A percentile compares a stretch with the other conserved stretches of the same genome.
Evolutionary conservation across 2,888 invertebrate genomes (phyloP).

Genomic region (Apodemia mormo): DNA sequence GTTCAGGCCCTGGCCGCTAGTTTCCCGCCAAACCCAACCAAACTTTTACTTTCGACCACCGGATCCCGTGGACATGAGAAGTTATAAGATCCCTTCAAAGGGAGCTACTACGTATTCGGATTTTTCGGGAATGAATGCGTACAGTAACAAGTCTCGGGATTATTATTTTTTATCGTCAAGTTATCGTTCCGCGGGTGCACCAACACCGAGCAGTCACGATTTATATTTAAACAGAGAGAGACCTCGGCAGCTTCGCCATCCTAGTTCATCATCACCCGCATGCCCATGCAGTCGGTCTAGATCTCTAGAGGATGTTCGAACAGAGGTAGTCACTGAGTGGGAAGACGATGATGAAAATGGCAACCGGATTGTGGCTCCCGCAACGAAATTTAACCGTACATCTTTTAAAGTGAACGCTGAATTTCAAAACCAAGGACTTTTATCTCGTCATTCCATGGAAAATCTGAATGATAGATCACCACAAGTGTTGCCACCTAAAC

Average conservation of each 20-base stretch:
- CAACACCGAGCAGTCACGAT: constrained; percentile 63
- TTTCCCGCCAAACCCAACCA: constrained; percentile 78
- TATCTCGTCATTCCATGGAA: constrained; percentile 87
- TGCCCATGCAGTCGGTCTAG: constrained; percentile 85
- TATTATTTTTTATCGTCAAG: constrained; percentile 86
- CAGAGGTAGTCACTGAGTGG: constrained; percentile 84
- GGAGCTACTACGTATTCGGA: constrained; percentile 75
- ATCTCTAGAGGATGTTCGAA: constrained; percentile 87
- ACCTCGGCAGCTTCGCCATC: constrained; percentile 70
- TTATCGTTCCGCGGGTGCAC: constrained; percentile 85
- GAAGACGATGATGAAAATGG: constrained; percentile 85
- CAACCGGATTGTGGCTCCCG: constrained; percentile 78
- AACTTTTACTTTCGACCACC: constrained; percentile 77
- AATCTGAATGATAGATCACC: constrained; percentile 83
- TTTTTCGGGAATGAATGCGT: constrained; percentile 76
- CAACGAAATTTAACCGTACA: constrained; percentile 71
- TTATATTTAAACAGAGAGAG: constrained; percentile 62
- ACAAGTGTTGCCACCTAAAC: constrained; percentile 75
- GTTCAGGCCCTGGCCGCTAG: constrained; percentile 85
- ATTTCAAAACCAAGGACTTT: constrained; percentile 72
- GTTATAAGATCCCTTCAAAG: constrained; percentile 72
- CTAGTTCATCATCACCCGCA: constrained; percentile 58
- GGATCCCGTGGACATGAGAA: constrained; percentile 73
- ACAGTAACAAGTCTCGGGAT: constrained; percentile 72
- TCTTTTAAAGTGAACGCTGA: constrained; percentile 60